A percentile compares a stretch with the other conserved stretches of the same genome.
Evolutionary conservation across 2,113 vertebrate species (phyloP).

Genomic region (Australoheros scitulus): DNA sequence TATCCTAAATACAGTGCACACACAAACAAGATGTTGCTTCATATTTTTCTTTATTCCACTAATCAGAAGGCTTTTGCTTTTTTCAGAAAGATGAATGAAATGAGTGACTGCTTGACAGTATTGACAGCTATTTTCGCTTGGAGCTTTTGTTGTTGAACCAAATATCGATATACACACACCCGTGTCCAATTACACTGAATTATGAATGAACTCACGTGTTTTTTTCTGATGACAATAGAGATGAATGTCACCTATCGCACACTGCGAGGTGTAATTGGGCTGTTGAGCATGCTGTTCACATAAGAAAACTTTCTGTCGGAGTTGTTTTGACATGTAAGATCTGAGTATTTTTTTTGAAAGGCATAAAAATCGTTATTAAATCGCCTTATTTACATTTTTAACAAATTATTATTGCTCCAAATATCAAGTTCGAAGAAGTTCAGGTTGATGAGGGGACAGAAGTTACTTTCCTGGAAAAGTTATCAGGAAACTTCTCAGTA

Average conservation of each 20-base stretch:
- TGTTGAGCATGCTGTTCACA: slow-evolving; percentile 34
- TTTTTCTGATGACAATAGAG: slow-evolving; percentile 78
- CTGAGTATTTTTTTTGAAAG: neutral
- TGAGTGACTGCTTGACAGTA: slow-evolving; percentile 38
- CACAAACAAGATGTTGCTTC: neutral
- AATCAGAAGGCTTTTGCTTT: slow-evolving; percentile 6
- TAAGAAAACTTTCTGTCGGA: slow-evolving; percentile 32
- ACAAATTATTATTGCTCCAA: neutral
- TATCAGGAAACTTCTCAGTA: slow-evolving; percentile 47
- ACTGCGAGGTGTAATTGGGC: slow-evolving; percentile 61
- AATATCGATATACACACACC: slow-evolving; percentile 72
- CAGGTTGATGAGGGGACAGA: slow-evolving; percentile 16
- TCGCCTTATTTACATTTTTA: slow-evolving; percentile 1
- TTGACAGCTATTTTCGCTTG: slow-evolving; percentile 44
- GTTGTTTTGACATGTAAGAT: neutral
- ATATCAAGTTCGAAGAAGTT: slow-evolving; percentile 41
- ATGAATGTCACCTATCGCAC: slow-evolving; percentile 71
- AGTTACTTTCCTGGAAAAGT: slow-evolving; percentile 50
- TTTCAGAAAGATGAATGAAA: slow-evolving; percentile 5
- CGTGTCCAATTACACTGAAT: slow-evolving; percentile 81
- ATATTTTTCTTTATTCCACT: slow-evolving; percentile 1
- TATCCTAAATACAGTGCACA: slow-evolving; percentile 10
- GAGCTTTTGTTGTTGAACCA: slow-evolving; percentile 66
- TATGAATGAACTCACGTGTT: slow-evolving; percentile 85
- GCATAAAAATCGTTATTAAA: slow-evolving; percentile 4